These are phyloP conservation scores for Pantala flavescens DNA, from an alignment of 1,140 invertebrate genomes.

Conservation along the genomic window DNA sequence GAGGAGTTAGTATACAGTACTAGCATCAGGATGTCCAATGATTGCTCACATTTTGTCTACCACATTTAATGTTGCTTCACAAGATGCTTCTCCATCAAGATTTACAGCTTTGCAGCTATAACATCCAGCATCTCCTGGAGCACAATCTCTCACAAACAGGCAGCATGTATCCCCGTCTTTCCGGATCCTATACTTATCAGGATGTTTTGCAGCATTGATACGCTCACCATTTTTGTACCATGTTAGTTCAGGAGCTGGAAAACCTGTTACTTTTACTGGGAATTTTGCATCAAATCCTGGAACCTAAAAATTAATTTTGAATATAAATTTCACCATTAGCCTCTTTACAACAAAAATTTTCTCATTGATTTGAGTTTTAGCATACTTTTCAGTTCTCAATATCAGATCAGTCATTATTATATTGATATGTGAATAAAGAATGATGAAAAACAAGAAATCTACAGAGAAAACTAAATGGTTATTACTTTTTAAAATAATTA, in stretches of 20 bases:
- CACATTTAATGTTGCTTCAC: slow-evolving; percentile 59
- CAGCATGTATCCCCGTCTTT: slow-evolving; percentile 66
- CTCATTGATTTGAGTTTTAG: too few relatives aligned
- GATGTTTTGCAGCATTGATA: slow-evolving; percentile 39
- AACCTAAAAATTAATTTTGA: slow-evolving; percentile 37
- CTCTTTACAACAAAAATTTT: slow-evolving; percentile 2
- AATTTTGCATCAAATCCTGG: slow-evolving; percentile 70
- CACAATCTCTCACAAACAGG: slow-evolving; percentile 60
- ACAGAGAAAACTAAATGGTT: too few relatives aligned
- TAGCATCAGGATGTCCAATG: too few relatives aligned
- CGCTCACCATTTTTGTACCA: slow-evolving; percentile 74
- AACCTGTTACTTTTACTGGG: slow-evolving; percentile 66
- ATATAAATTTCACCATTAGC: not conserved
- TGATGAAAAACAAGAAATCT: too few relatives aligned
- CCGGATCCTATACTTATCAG: slow-evolving; percentile 64
- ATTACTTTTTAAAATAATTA: too few relatives aligned
- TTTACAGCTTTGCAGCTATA: slow-evolving; percentile 73
- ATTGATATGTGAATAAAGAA: too few relatives aligned
- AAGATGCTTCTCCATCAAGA: slow-evolving; percentile 64
- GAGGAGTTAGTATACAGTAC: too few relatives aligned
- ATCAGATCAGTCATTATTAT: too few relatives aligned
- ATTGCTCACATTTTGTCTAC: slow-evolving; percentile 69
- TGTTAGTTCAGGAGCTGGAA: slow-evolving; percentile 73
- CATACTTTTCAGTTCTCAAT: not conserved
- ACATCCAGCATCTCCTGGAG: slow-evolving; percentile 52